Evolutionary conservation across 2,888 invertebrate species (phyloP), one percentile per base, ranked within the genome.

Genomic region (Melikaiella ostensackeni): DNA sequence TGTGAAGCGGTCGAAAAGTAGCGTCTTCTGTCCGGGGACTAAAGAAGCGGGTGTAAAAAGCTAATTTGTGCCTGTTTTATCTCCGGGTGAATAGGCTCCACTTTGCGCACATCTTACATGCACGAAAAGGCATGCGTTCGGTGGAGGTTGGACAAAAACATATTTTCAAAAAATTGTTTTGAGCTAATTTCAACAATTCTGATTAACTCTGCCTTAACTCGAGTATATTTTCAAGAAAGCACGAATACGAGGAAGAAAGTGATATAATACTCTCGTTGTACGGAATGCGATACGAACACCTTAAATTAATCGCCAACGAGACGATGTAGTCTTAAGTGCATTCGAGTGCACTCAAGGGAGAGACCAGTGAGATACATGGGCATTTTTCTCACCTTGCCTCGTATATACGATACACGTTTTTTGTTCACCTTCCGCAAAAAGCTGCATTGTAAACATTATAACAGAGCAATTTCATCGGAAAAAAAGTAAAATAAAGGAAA

Each of bases 291-390:
- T 46, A 46, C 42, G 42, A 66, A 66, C 66, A 46, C 24, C 42
- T 64, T 66, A 19, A 66, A 66, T 46, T 46, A 66, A 27, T 66
- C 16, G 4, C 42, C 27, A 66, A 42, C 46, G 27, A 57, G 24
- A 57, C 2, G 57, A 66, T 27, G 27, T 13, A 46, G 46, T 27
- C 27, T 46, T 27, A 46, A 46, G 66, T 66, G 66, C 66, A 66
- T 42, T 66, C 66, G 27, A 66, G 42, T 66, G 66, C 66, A 66
- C 66, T 46, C 46, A 24, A 66, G 66, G 46, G 66, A 46, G 46
- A 9, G 1, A 33, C 21, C 42, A 46, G 42, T 66, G 46, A 66
- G 42, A 30, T 46, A 46, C 24, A 24, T 57, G 24, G 13, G 24
- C 3, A 57, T 24, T 57, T 57, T 57, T 57, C 57, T 24, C 3